These are phyloP conservation scores for Drosophila fuyamai DNA, from an alignment of 1,140 invertebrate genomes.

Conservation along the genomic window DNA sequence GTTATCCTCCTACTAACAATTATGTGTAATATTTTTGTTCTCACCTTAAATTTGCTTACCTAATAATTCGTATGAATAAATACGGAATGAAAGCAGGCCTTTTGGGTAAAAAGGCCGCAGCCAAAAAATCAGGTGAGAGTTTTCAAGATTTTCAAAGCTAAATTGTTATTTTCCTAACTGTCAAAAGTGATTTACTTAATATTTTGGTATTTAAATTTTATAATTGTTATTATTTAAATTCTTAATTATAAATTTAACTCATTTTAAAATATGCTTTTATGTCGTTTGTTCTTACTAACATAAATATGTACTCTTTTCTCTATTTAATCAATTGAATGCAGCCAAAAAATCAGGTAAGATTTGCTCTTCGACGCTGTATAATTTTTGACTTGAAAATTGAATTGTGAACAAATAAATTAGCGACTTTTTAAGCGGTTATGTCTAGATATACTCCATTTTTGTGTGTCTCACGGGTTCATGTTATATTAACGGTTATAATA, in stretches of 20 bases:
- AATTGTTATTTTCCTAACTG: background rate
- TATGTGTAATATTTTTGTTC: slow-evolving; percentile 7
- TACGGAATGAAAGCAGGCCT: slow-evolving; percentile 63
- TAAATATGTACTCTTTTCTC: background rate
- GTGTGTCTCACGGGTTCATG: too few relatives aligned
- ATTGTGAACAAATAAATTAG: too few relatives aligned
- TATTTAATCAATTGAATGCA: background rate
- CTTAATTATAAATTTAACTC: too few relatives aligned
- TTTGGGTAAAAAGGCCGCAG: slow-evolving; percentile 76
- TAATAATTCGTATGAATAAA: background rate
- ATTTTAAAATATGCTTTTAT: too few relatives aligned
- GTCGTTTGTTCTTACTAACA: background rate
- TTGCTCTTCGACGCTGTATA: too few relatives aligned
- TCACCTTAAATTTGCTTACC: slow-evolving; percentile 34
- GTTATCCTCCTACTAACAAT: background rate
- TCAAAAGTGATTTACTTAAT: too few relatives aligned
- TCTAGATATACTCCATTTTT: too few relatives aligned
- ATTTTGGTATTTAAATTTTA: background rate
- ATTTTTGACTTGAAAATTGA: too few relatives aligned
- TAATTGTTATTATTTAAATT: too few relatives aligned
- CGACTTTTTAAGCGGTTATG: too few relatives aligned
- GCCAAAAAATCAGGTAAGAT: slow-evolving; percentile 2
- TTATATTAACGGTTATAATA: too few relatives aligned
- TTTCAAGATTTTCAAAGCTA: background rate
- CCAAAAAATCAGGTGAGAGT: slow-evolving; percentile 53